Percentiles rank a stretch among this genome's conserved stretches.
phyloP scores from a whole-genome alignment of 2,888 invertebrate species.

The Yponomeuta plumbellus region DNA sequence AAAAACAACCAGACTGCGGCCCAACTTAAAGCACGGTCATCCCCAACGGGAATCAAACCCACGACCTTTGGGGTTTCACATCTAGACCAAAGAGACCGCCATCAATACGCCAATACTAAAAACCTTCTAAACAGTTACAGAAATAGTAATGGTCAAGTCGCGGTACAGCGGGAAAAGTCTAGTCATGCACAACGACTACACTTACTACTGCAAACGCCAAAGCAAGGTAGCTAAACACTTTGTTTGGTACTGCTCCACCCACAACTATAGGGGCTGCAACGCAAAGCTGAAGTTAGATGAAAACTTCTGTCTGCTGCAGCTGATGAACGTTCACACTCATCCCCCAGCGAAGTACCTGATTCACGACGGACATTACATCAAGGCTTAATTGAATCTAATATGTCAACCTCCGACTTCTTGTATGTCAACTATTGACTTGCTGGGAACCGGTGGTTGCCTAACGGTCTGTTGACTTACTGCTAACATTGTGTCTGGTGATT shows the following conservation, averaged over 20 bases:
- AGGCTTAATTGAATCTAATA: not conserved
- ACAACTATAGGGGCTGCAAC: slow-evolving; percentile 59
- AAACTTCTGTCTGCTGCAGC: slow-evolving; percentile 37
- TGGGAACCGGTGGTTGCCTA: too few relatives aligned
- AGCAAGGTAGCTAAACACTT: slow-evolving; percentile 50
- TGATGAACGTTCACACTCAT: slow-evolving; percentile 17
- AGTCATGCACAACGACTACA: slow-evolving; percentile 56
- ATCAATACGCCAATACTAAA: not conserved
- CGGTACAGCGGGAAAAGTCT: slow-evolving; percentile 55
- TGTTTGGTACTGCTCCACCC: slow-evolving; percentile 64
- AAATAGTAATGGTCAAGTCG: slow-evolving; percentile 49
- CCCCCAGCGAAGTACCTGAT: slow-evolving; percentile 52
- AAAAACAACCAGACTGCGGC: too few relatives aligned
- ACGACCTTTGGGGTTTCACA: too few relatives aligned
- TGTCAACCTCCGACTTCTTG: too few relatives aligned
- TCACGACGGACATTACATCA: slow-evolving; percentile 50
- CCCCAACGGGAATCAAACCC: too few relatives aligned
- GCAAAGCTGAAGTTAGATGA: slow-evolving; percentile 53
- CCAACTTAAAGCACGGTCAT: too few relatives aligned
- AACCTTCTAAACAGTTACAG: not conserved
- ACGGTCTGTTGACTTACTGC: too few relatives aligned
- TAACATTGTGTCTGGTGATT: too few relatives aligned
- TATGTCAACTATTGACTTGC: too few relatives aligned
- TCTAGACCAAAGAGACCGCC: too few relatives aligned
- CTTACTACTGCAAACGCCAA: slow-evolving; percentile 60